Conservation (phyloP, 2,888 invertebrate species). For the Phania funesta region DNA sequence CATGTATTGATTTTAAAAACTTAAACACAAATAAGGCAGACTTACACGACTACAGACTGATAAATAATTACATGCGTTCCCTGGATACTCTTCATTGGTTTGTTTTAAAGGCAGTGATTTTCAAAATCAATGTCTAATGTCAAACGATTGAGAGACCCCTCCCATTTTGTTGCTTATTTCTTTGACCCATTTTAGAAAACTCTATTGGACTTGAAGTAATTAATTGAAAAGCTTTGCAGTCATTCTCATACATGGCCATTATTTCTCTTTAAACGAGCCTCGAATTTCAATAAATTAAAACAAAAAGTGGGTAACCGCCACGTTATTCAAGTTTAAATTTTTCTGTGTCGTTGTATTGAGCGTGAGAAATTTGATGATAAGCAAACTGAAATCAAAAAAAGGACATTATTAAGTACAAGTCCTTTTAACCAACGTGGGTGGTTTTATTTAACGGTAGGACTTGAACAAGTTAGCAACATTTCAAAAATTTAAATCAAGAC, state of each 20-base stretch:
- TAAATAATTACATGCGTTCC: background rate
- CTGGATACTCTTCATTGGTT: background rate
- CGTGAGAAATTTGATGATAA: constrained; percentile 66
- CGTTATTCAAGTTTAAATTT: background rate
- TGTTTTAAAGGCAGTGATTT: constrained; percentile 42
- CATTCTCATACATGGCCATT: background rate
- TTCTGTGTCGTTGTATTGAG: constrained; percentile 37
- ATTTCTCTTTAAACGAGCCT: background rate
- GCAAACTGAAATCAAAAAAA: constrained; percentile 13
- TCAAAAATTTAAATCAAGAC: constrained; percentile 15
- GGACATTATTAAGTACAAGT: constrained; percentile 67
- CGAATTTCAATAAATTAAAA: constrained; percentile 38
- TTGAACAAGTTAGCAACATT: constrained; percentile 58
- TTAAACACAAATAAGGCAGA: constrained; percentile 1
- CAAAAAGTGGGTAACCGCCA: constrained; percentile 9
- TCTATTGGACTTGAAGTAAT: constrained; percentile 8
- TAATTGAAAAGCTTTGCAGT: background rate
- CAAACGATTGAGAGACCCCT: constrained; percentile 13
- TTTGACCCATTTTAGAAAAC: constrained; percentile 26
- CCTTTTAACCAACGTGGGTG: constrained; percentile 34
- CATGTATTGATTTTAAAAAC: background rate
- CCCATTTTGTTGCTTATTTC: background rate
- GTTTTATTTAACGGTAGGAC: constrained; percentile 47
- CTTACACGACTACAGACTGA: background rate
- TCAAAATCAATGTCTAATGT: constrained; percentile 62